Conservation (phyloP, 2,113 vertebrate genomes). For the Axis porcinus region DNA sequence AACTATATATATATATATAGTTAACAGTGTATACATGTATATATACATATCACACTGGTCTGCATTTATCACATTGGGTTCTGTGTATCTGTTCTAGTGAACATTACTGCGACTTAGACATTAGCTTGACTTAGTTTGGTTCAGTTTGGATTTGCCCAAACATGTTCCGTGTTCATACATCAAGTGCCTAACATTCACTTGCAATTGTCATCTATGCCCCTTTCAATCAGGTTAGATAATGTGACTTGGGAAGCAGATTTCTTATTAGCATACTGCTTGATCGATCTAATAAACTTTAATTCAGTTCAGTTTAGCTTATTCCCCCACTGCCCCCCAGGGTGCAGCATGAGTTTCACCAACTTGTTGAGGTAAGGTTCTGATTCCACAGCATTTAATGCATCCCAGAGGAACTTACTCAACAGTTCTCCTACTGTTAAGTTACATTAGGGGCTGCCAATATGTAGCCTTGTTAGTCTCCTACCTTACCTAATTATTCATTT, state of each 20-base stretch:
- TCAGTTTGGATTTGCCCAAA: conserved; percentile 18
- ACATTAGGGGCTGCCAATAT: neutral
- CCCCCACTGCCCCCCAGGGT: neutral
- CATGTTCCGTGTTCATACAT: neutral
- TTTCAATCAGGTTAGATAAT: conserved; percentile 44
- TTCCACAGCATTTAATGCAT: neutral
- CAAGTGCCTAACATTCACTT: conserved; percentile 35
- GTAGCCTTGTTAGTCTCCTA: neutral
- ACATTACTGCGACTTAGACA: neutral
- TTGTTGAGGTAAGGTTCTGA: conserved; percentile 34
- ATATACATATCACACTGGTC: neutral
- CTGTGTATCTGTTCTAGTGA: neutral
- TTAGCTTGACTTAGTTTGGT: neutral
- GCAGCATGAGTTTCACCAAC: conserved; percentile 36
- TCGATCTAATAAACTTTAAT: conserved; percentile 67
- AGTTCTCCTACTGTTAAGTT: neutral
- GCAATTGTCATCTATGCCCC: neutral
- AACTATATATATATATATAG: neutral
- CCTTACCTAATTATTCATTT: neutral
- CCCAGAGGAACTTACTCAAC: neutral
- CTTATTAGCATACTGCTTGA: conserved; percentile 50
- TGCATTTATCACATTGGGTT: neutral
- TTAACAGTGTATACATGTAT: neutral
- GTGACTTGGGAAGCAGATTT: conserved; percentile 50
- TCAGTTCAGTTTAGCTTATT: conserved; percentile 52